phyloP scores from a whole-genome alignment of 2,113 vertebrate genomes.

The Ophthalmolycus amberensis region DNA sequence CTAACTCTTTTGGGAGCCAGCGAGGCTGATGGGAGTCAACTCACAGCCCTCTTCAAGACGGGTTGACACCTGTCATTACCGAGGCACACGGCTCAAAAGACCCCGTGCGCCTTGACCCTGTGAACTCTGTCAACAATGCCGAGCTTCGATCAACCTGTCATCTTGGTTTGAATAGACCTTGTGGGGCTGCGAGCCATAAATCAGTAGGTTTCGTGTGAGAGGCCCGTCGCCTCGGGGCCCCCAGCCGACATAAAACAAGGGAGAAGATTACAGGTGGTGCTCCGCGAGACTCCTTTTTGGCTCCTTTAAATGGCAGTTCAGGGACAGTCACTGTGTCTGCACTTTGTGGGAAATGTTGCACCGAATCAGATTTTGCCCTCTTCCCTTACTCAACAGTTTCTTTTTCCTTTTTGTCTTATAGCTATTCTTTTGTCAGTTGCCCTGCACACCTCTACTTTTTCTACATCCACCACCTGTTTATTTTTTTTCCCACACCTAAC shows the following conservation, averaged over 20 bases:
- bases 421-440: constrained; percentile 20
- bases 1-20: neutral
- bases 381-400: constrained; percentile 28
- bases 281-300: constrained; percentile 35
- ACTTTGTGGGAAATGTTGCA: constrained; percentile 43
- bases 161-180: constrained; percentile 21
- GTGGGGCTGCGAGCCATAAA: constrained; percentile 42
- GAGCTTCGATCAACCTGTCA: constrained; percentile 58
- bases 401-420: constrained; percentile 1
- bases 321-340: constrained; percentile 61
- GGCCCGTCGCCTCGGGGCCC: constrained; percentile 35
- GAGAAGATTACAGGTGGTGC: constrained; percentile 71
- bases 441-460: neutral
- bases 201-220: constrained; percentile 49
- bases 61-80: constrained; percentile 63
- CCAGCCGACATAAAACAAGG: constrained; percentile 55
- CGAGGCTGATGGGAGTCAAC: constrained; percentile 16
- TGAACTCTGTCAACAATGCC: constrained; percentile 62
- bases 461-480: constrained; percentile 39
- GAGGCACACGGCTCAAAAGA: constrained; percentile 43
- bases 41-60: constrained; percentile 3
- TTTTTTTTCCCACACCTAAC: constrained; percentile 51
- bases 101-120: constrained; percentile 29
- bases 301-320: constrained; percentile 42
- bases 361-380: neutral